phyloP scores from a whole-genome alignment of 2,113 vertebrate species.

The Pampusana beccarii region DNA sequence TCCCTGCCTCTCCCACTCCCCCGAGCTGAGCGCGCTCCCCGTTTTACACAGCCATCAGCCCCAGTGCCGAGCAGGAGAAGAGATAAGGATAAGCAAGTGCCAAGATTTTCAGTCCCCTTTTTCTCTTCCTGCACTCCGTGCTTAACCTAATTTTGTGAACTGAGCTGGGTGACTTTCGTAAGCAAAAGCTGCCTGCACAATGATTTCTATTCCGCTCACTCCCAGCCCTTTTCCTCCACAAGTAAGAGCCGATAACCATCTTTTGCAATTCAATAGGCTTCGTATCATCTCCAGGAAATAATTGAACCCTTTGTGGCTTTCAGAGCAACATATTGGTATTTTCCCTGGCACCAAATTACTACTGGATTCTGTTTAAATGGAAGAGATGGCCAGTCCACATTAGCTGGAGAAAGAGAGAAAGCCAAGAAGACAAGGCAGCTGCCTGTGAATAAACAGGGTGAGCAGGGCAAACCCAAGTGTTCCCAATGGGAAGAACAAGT shows the following conservation, averaged over 20 bases:
- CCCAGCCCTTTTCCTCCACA: conserved; percentile 4
- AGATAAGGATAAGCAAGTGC: background rate
- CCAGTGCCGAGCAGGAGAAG: background rate
- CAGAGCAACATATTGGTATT: conserved; percentile 45
- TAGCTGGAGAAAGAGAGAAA: background rate
- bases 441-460: background rate
- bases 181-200: conserved; percentile 23
- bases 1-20: background rate
- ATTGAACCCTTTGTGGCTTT: conserved; percentile 54
- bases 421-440: conserved; percentile 2
- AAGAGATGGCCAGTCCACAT: background rate
- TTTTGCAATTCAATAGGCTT: conserved; percentile 64
- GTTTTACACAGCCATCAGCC: background rate
- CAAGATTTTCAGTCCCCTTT: background rate
- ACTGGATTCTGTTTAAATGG: conserved; percentile 37
- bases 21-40: background rate
- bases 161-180: background rate
- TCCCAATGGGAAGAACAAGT: background rate
- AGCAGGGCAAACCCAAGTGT: background rate
- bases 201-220: conserved; percentile 34
- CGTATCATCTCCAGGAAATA: conserved; percentile 54
- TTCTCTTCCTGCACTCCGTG: background rate
- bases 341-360: conserved; percentile 41
- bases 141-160: background rate
- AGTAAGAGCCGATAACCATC: conserved; percentile 40